Percentiles rank a stretch among this genome's conserved stretches.
Evolutionary conservation across 2,797 vertebrate genomes (phyloP).

Genomic region (Epinephelus malabaricus): DNA sequence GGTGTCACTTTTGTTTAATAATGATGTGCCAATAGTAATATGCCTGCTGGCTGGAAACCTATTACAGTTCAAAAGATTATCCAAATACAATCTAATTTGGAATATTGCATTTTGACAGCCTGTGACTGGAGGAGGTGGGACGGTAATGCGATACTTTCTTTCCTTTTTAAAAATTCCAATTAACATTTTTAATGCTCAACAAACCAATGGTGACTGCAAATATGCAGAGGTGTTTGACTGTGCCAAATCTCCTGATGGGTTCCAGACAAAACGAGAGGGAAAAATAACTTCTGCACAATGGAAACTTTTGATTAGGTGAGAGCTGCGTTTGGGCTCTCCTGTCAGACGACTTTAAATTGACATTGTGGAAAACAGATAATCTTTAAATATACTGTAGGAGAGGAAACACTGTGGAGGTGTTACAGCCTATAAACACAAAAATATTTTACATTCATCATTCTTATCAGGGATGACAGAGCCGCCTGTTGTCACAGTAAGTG

Average conservation of each 20-base stretch:
- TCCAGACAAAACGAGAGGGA: constrained; percentile 59
- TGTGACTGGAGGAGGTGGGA: constrained; percentile 86
- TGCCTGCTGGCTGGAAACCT: constrained; percentile 87
- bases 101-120: constrained; percentile 90
- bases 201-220: constrained; percentile 84
- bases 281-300: constrained; percentile 64
- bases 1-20: constrained; percentile 91
- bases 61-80: constrained; percentile 92
- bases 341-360: constrained; percentile 71
- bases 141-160: constrained; percentile 84
- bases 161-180: constrained; percentile 86
- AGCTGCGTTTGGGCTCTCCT: constrained; percentile 46
- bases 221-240: constrained; percentile 78
- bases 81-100: constrained; percentile 91
- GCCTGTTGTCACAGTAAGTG: constrained; percentile 48
- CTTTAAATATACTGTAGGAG: constrained; percentile 47
- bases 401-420: constrained; percentile 40
- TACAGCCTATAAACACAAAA: constrained; percentile 39
- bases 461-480: constrained; percentile 62
- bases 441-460: constrained; percentile 49
- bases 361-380: constrained; percentile 58
- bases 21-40: constrained; percentile 90
- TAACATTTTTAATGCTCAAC: constrained; percentile 88
- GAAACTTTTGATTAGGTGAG: constrained; percentile 78
- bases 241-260: constrained; percentile 75